These are phyloP conservation scores for Saguinus midas DNA, from an alignment of 2,113 vertebrate genomes.

Conservation along the genomic window DNA sequence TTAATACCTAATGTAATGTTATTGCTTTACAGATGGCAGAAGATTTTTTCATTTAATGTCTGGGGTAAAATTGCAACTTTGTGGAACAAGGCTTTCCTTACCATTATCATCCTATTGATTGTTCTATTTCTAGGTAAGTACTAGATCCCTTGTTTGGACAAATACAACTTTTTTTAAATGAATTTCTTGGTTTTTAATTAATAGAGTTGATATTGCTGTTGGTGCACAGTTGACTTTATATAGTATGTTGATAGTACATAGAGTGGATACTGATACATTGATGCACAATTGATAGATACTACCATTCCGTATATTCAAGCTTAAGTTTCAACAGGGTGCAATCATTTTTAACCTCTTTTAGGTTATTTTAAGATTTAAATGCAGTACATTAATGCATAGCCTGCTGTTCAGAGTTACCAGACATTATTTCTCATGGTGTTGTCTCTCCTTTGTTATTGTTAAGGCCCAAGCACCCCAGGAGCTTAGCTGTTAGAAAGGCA, in stretches of 20 bases:
- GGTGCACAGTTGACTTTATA: not conserved
- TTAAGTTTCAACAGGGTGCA: not conserved
- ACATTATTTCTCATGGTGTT: not conserved
- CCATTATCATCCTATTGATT: slow-evolving; percentile 94
- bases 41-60: slow-evolving; percentile 89
- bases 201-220: not conserved
- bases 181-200: slow-evolving; percentile 22
- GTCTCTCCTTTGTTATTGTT: not conserved
- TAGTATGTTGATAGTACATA: not conserved
- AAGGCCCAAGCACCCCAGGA: not conserved
- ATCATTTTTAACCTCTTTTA: slow-evolving; percentile 21
- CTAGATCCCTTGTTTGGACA: slow-evolving; percentile 48
- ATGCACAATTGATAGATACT: not conserved
- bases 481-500: not conserved
- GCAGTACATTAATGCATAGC: not conserved
- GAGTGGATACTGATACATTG: not conserved
- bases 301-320: not conserved
- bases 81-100: slow-evolving; percentile 95
- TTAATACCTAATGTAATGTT: slow-evolving; percentile 7
- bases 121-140: slow-evolving; percentile 94
- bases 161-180: not conserved
- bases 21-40: slow-evolving; percentile 90
- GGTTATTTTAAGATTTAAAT: slow-evolving; percentile 44
- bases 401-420: not conserved
- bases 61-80: slow-evolving; percentile 92